Percentiles rank a stretch among this genome's conserved stretches.
Evolutionary conservation across 2,113 vertebrate genomes (phyloP).

Genomic region (Amphiprion percula): DNA sequence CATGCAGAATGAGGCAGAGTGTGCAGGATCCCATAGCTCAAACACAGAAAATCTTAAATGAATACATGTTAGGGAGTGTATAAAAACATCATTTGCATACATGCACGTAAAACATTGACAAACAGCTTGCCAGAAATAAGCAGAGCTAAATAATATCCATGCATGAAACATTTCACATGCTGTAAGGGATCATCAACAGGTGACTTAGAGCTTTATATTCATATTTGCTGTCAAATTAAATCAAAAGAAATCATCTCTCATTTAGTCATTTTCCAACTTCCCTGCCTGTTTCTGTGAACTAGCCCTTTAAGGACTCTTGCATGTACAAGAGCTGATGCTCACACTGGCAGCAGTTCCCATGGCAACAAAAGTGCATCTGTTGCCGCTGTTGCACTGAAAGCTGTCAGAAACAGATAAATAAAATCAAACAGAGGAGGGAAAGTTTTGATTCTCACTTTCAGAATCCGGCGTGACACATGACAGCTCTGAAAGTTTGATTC

Average conservation of each 20-base stretch:
- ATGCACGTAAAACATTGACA: too few relatives aligned
- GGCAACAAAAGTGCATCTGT: constrained; percentile 77
- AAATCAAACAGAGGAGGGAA: constrained; percentile 43
- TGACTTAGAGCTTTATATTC: neutral
- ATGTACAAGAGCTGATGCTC: constrained; percentile 65
- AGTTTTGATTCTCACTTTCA: constrained; percentile 51
- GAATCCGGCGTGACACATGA: constrained; percentile 17
- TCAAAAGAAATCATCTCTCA: neutral
- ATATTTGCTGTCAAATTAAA: constrained; percentile 2
- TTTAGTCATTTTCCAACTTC: constrained; percentile 2
- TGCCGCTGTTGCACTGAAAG: constrained; percentile 49
- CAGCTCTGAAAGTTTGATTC: constrained; percentile 24
- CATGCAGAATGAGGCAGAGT: neutral
- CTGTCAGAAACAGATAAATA: constrained; percentile 62
- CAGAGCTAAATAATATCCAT: too few relatives aligned
- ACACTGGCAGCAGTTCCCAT: constrained; percentile 79
- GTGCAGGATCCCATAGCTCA: neutral
- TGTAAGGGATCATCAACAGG: neutral
- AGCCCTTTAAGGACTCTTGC: constrained; percentile 71
- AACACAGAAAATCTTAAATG: neutral
- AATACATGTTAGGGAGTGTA: neutral
- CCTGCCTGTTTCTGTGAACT: constrained; percentile 7
- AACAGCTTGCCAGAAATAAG: too few relatives aligned
- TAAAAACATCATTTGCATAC: too few relatives aligned
- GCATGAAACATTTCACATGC: neutral